Evolutionary conservation across 2,113 vertebrate species (phyloP).

Genomic region (Ascaphus truei): DNA sequence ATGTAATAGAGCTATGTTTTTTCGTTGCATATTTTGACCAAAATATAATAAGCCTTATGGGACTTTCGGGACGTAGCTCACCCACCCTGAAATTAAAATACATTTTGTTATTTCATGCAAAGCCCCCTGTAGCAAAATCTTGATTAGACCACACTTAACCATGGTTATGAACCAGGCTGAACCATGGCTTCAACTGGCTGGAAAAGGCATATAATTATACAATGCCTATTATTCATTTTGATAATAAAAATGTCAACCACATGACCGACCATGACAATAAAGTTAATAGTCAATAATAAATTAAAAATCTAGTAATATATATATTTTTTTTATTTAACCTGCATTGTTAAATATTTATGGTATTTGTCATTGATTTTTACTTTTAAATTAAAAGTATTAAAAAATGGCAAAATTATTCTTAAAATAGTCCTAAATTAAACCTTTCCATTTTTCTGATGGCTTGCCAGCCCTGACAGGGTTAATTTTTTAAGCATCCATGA

Average conservation of each 20-base stretch:
- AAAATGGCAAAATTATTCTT: background rate
- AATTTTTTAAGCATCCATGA: conserved; percentile 47
- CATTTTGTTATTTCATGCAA: too few species aligned
- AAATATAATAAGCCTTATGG: too few species aligned
- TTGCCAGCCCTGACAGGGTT: conserved; percentile 8
- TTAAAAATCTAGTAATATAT: conserved; percentile 12
- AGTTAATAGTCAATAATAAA: conserved; percentile 15
- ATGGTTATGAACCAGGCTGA: too few species aligned
- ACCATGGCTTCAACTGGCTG: too few species aligned
- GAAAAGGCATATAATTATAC: too few species aligned
- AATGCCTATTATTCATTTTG: conserved; percentile 18
- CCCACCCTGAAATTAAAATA: too few species aligned
- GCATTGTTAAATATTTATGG: conserved; percentile 19
- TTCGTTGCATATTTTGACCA: too few species aligned
- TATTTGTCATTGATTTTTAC: background rate
- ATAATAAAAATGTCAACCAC: conserved; percentile 23
- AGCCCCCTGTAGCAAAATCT: background rate
- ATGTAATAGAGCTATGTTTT: too few species aligned
- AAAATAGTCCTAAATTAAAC: background rate
- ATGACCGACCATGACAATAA: conserved; percentile 14
- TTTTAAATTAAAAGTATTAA: background rate
- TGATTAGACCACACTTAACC: background rate
- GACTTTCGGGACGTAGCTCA: too few species aligned
- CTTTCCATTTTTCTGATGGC: background rate
- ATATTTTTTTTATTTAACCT: conserved; percentile 27